Percentiles rank a stretch among this genome's conserved stretches.
Evolutionary conservation across 2,797 vertebrate genomes (phyloP).

Genomic region (Cyprinella venusta): DNA sequence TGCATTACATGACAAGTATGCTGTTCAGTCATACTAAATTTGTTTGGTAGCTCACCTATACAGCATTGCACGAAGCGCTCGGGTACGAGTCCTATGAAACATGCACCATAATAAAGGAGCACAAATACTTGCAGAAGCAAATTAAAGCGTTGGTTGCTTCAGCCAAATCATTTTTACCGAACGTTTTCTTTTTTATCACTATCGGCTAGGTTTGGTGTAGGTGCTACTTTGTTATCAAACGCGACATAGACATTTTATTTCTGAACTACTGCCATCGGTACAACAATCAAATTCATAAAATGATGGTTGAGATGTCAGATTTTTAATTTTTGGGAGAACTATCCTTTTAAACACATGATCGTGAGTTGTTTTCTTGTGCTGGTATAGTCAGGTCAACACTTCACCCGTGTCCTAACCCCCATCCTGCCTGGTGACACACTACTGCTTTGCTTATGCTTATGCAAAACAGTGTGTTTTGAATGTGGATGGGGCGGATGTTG

Average conservation of each 20-base stretch:
- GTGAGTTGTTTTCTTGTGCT: slow-evolving; percentile 27
- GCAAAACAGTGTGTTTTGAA: slow-evolving; percentile 65
- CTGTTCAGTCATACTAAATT: not conserved
- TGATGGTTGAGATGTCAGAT: not conserved
- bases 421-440: slow-evolving; percentile 32
- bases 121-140: not conserved
- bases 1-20: no score
- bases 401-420: slow-evolving; percentile 39
- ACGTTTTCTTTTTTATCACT: not conserved
- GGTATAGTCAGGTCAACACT: slow-evolving; percentile 9
- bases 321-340: not conserved
- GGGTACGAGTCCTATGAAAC: not conserved
- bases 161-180: not conserved
- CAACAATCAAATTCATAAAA: not conserved
- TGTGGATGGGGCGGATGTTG: slow-evolving; percentile 62
- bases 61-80: not conserved
- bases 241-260: not conserved
- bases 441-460: slow-evolving; percentile 62
- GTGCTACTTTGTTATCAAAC: no score
- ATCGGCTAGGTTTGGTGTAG: not conserved
- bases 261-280: not conserved
- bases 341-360: not conserved
- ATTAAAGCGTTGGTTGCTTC: not conserved
- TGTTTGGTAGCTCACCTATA: not conserved
- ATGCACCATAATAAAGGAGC: not conserved